Conservation (phyloP, 1,140 invertebrate species). For the Cyphomyrmex costatus region DNA sequence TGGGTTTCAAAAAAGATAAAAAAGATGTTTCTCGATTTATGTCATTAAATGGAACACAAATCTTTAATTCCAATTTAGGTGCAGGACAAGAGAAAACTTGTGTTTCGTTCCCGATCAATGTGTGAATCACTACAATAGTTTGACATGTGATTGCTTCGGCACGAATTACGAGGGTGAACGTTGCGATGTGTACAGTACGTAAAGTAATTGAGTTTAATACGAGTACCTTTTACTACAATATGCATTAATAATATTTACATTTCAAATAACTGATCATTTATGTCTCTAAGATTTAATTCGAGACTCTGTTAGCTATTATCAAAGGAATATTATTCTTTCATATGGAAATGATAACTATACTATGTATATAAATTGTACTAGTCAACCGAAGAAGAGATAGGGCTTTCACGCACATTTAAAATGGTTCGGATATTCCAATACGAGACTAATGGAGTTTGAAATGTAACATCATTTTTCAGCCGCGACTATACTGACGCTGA, state of each 20-base stretch:
- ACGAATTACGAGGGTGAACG: slow-evolving; percentile 95
- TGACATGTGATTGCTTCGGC: slow-evolving; percentile 96
- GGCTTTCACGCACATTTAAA: slow-evolving; percentile 24
- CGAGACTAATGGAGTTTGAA: slow-evolving; percentile 50
- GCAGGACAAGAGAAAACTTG: slow-evolving; percentile 92
- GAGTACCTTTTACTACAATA: slow-evolving; percentile 5
- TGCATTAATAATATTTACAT: not conserved
- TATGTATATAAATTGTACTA: slow-evolving; percentile 14
- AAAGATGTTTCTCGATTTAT: no score
- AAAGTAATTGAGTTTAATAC: slow-evolving; percentile 55
- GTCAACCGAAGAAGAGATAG: not conserved
- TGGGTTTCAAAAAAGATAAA: no score
- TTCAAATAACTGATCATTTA: not conserved
- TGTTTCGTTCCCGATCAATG: slow-evolving; percentile 94
- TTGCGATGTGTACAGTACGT: slow-evolving; percentile 96
- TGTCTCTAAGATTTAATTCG: not conserved
- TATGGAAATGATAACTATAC: not conserved
- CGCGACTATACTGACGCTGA: slow-evolving; percentile 94
- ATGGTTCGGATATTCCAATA: not conserved
- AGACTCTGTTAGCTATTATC: slow-evolving; percentile 12
- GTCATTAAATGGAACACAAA: not conserved
- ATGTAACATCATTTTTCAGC: slow-evolving; percentile 87
- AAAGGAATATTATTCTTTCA: not conserved
- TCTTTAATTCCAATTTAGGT: slow-evolving; percentile 83
- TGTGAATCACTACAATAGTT: slow-evolving; percentile 95